These are phyloP conservation scores for Platysternon megacephalum DNA, from an alignment of 2,113 vertebrate genomes.

Conservation along the genomic window DNA sequence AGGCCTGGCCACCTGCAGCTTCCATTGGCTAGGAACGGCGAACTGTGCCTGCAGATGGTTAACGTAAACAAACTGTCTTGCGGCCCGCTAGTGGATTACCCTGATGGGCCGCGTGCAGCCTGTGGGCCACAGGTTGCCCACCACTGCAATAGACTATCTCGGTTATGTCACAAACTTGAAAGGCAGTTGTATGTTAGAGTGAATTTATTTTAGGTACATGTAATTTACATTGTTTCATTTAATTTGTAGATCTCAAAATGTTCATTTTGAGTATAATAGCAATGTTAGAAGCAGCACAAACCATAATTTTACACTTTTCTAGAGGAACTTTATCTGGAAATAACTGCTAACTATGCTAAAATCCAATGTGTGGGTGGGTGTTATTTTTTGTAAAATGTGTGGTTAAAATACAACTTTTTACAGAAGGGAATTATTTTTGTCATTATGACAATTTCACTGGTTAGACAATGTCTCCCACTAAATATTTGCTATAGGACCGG, in stretches of 20 bases:
- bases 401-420: slow-evolving; percentile 59
- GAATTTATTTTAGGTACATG: neutral
- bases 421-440: slow-evolving; percentile 36
- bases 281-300: neutral
- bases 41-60: no score
- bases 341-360: neutral
- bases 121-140: no score
- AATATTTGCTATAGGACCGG: slow-evolving; percentile 63
- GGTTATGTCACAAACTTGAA: neutral
- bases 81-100: no score
- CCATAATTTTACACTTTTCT: neutral
- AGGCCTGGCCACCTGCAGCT: no score
- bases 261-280: neutral
- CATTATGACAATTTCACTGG: slow-evolving; percentile 49
- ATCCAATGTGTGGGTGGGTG: neutral
- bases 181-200: neutral
- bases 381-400: slow-evolving; percentile 11
- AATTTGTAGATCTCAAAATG: slow-evolving; percentile 8
- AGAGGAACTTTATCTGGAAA: slow-evolving; percentile 19
- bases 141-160: neutral
- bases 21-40: no score
- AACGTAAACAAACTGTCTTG: no score
- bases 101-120: no score
- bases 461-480: slow-evolving; percentile 54
- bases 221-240: neutral